Base-by-base conservation (phyloP, 2,797 vertebrate genomes). In the Tokudaia muenninki region DNA sequence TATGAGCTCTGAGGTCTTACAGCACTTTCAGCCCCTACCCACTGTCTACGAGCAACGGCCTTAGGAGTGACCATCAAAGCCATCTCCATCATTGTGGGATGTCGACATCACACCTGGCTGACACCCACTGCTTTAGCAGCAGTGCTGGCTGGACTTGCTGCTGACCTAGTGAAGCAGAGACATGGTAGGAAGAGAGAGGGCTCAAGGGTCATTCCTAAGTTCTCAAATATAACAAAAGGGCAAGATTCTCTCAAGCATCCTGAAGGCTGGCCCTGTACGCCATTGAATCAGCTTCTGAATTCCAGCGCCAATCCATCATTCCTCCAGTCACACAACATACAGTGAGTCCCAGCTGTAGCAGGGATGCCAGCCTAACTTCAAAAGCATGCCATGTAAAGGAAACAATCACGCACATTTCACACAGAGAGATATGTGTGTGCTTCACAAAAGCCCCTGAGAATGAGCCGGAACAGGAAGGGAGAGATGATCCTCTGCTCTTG, bases 281-380 rank as follows among this genome's bases (percentile, higher is more conserved):
- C 74, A 59, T 0, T 3, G 26, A 50, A 3, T 17, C n/a, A 17
- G 44, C 47, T 50, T 29, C 22, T 31, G 78, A 55, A 47, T 44
- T 55, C 63, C 75, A 77, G 29, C 3, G 72, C 21, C 74, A 90
- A 4, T 79, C 74, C 37, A 16, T 44, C 74, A 52, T 7, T 52
- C 41, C 21, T 74, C 80, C 52, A 72, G 26, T 81, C 75, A 70
- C 7, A 83, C 17, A 37, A 70, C 21, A 24, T 17, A 72, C 63
- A 37, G 41, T 41, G 86, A 70, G 24, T 14, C 22, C n/a, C 59
- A 61, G 63, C 63, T 34, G 16, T 0, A 17, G 14, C 67, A 91
- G 55, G 5, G 47, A 81, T 3, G 3, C 14, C 19, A 13, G 21
- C 0, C 0, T 9, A 63, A 75, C 41, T 7, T 44, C 50, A 14